Percentiles rank a stretch among this genome's conserved stretches.
Conservation (phyloP, 1,140 invertebrate species). For the Drosophila bocqueti region DNA sequence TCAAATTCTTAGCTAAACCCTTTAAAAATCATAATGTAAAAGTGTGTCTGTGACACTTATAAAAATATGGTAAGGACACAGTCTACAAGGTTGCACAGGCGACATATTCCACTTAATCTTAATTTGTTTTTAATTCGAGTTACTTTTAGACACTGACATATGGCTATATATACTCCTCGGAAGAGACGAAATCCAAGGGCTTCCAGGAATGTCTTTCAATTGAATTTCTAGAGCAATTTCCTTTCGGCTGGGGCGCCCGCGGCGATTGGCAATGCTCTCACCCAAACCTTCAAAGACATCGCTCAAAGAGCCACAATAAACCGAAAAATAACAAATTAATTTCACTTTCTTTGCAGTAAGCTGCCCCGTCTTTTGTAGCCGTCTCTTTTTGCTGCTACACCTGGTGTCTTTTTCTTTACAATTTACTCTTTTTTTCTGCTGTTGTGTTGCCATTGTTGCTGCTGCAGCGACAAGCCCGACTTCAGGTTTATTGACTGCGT, state of each 20-base stretch:
- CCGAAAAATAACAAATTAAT: slow-evolving; percentile 66
- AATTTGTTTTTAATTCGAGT: not conserved
- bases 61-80: not conserved
- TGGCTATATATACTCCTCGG: not conserved
- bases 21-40: not conserved
- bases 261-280: slow-evolving; percentile 42
- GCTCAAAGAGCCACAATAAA: slow-evolving; percentile 31
- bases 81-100: slow-evolving; percentile 1
- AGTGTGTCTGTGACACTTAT: not conserved
- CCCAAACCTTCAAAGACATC: slow-evolving; percentile 22
- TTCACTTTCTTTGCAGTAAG: slow-evolving; percentile 73
- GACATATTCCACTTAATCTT: not conserved
- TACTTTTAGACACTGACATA: no score
- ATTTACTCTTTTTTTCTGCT: not conserved
- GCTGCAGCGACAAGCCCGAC: slow-evolving; percentile 42
- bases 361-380: slow-evolving; percentile 18
- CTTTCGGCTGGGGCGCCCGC: not conserved
- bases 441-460: slow-evolving; percentile 55
- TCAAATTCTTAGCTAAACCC: not conserved
- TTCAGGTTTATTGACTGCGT: slow-evolving; percentile 76
- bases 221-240: slow-evolving; percentile 15
- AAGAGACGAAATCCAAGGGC: not conserved
- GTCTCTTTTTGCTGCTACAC: slow-evolving; percentile 16
- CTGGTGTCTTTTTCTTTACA: slow-evolving; percentile 8
- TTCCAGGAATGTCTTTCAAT: not conserved